Evolutionary conservation across 2,797 vertebrate species (phyloP), one percentile per base, ranked within the genome.

Genomic region (Rhynchonycteris naso): DNA sequence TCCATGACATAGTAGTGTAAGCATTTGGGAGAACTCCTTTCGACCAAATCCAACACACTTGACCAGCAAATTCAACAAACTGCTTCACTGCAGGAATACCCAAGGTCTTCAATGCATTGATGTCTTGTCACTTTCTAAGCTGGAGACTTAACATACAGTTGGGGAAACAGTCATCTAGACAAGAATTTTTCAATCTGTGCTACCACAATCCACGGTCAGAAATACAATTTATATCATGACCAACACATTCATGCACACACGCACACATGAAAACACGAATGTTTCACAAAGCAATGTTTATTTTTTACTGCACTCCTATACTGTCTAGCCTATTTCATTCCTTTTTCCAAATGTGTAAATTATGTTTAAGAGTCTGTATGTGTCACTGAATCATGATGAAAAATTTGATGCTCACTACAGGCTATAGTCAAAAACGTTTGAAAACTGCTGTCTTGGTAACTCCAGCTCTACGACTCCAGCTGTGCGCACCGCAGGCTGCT

Each of bases 351-450:
- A 50, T 43, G 35, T 86, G 61, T 66, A 38, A 43, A 43, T 80
- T 61, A 65, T 16, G 54, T 7, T 0, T 89, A 38, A 58, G n/a
- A 43, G 1, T 33, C 4, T 59, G 59, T 30, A 38, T 61, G 43
- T 58, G 21, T 74, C 52, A 63, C 74, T 52, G 10, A 22, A 19
- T 79, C 85, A 33, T 22, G 56, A 82, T 50, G 65, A 54, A 54
- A 90, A 94, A 82, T 87, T n/a, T 16, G 76, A 84, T 93, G 91
- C 66, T 91, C 92, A 52, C 61, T 65, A 24, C 6, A 91, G 66
- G 21, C 72, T 58, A 15, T 4, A 85, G 63, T 76, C 71, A 90
- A 69, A 86, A 88, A 63, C 66, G n/a, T 78, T 80, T 84, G 85
- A 75, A 88, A 83, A 90, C 91, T 24, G 18, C 63, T 80, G 11